Conservation (phyloP, 2,113 vertebrate species). For the Xiphias gladius region DNA sequence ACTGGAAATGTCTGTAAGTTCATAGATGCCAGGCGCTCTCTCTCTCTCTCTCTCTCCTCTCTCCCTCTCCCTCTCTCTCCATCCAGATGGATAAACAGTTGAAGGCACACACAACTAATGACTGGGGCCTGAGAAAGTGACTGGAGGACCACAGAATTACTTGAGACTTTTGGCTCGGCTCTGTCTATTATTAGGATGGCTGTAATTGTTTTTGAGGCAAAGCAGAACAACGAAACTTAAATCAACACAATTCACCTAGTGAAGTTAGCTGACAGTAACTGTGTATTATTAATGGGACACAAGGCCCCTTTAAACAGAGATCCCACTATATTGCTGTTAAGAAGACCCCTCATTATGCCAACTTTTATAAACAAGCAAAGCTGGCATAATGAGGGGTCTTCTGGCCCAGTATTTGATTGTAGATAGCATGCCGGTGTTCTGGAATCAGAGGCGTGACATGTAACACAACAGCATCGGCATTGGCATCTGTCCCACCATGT, state of each 20-base stretch:
- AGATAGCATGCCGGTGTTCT: too few species aligned
- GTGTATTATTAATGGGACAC: background rate
- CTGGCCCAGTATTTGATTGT: too few species aligned
- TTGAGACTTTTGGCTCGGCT: background rate
- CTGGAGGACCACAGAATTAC: slow-evolving; percentile 10
- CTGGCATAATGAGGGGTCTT: too few species aligned
- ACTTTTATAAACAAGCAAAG: too few species aligned
- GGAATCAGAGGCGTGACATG: too few species aligned
- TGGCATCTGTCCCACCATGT: too few species aligned
- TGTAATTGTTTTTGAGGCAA: background rate
- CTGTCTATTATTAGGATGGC: slow-evolving; percentile 7
- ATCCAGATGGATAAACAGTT: slow-evolving; percentile 63
- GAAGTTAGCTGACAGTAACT: background rate
- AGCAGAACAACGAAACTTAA: background rate
- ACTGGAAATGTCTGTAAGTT: slow-evolving; percentile 67
- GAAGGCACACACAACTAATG: slow-evolving; percentile 37
- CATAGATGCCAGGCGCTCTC: slow-evolving; percentile 58
- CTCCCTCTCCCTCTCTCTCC: slow-evolving; percentile 20
- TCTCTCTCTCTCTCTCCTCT: slow-evolving; percentile 24
- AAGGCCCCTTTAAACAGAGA: too few species aligned
- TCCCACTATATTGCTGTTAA: too few species aligned
- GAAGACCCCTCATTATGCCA: too few species aligned
- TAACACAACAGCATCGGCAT: too few species aligned
- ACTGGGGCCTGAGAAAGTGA: slow-evolving; percentile 35
- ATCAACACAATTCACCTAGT: background rate